Conservation (phyloP, 2,888 invertebrate genomes). For the Ditula angustiorana region DNA sequence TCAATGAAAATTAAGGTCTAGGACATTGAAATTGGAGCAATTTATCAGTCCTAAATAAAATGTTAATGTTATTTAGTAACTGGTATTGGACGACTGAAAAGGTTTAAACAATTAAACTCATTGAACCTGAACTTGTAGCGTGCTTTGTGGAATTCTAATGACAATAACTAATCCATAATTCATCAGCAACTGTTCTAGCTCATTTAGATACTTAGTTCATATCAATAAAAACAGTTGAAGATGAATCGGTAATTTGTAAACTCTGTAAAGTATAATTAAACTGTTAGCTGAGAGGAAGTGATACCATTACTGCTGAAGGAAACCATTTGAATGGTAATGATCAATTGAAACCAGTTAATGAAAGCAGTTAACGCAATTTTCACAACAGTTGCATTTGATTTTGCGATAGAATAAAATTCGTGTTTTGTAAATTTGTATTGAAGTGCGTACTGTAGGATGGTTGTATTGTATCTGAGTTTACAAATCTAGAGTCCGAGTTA, state of each 20-base stretch:
- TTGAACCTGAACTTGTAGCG: constrained; percentile 20
- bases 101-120: constrained; percentile 6
- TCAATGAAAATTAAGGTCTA: constrained; percentile 25
- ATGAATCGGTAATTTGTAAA: no score
- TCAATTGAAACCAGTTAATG: background rate
- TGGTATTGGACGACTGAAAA: background rate
- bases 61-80: constrained; percentile 1
- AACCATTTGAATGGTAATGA: no score
- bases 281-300: background rate
- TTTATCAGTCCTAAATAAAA: constrained; percentile 8
- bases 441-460: no score
- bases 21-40: constrained; percentile 13
- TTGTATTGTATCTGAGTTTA: no score
- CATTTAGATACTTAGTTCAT: background rate
- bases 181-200: background rate
- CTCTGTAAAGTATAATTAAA: no score
- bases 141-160: background rate
- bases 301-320: no score
- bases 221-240: background rate
- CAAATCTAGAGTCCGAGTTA: no score
- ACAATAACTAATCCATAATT: background rate
- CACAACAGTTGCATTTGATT: no score
- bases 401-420: no score
- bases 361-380: background rate
- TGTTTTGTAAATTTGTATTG: no score